A percentile compares a stretch with the other conserved stretches of the same genome.
These are phyloP conservation scores for Heliconius melpomene DNA, from an alignment of 1,140 invertebrate species.

Conservation along the genomic window DNA sequence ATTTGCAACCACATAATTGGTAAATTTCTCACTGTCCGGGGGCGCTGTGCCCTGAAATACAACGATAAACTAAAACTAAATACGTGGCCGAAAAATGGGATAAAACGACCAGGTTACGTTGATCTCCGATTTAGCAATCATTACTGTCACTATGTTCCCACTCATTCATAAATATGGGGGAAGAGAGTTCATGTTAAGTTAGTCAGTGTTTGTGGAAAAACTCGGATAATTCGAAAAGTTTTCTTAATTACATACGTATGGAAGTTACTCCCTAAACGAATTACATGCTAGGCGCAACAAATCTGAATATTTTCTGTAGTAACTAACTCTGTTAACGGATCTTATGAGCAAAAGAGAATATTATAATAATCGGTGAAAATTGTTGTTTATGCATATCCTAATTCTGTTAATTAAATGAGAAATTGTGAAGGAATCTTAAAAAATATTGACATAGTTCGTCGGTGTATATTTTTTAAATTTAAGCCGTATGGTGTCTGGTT, in stretches of 20 bases:
- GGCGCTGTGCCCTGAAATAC: conserved; percentile 63
- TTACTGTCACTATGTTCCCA: conserved; percentile 31
- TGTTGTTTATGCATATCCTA: not conserved
- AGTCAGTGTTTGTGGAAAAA: conserved; percentile 64
- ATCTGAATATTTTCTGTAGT: conserved; percentile 26
- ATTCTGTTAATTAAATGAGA: no score
- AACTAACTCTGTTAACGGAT: not conserved
- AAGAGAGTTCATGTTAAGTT: conserved; percentile 45
- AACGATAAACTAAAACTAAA: conserved; percentile 73
- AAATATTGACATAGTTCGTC: no score
- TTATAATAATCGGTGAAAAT: not conserved
- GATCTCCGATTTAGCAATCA: conserved; percentile 49
- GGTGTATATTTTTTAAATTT: no score
- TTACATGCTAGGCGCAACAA: conserved; percentile 57
- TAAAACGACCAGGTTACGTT: conserved; percentile 47
- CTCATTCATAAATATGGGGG: conserved; percentile 41
- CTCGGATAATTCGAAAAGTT: conserved; percentile 76
- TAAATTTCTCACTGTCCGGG: conserved; percentile 73
- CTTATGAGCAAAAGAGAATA: not conserved
- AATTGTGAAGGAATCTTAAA: no score
- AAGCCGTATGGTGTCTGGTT: no score
- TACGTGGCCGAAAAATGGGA: conserved; percentile 73
- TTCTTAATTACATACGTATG: conserved; percentile 73
- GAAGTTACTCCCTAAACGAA: conserved; percentile 73
- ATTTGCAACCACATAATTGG: conserved; percentile 72